A percentile compares a stretch with the other conserved stretches of the same genome.
Conservation (phyloP, 2,888 invertebrate genomes). For the Plagodis pulveraria region DNA sequence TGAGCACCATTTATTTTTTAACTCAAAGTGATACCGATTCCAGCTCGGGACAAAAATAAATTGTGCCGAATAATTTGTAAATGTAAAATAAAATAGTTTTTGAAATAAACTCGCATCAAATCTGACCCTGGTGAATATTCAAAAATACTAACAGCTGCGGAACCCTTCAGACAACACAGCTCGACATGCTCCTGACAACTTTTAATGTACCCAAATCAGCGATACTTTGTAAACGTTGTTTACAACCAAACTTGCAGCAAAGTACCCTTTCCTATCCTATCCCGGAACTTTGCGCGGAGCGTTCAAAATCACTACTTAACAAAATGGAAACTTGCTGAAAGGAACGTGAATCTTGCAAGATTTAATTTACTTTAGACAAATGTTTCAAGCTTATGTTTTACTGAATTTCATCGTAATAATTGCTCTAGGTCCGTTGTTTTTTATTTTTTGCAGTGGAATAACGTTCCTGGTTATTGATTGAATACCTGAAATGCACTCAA, state of each 20-base stretch:
- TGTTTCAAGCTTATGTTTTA: not conserved
- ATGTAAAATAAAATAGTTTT: not conserved
- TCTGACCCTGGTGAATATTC: too few species aligned
- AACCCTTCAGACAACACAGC: too few species aligned
- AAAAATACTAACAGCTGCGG: too few species aligned
- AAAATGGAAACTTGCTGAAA: conserved; percentile 10
- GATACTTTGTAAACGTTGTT: not conserved
- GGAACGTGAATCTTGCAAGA: conserved; percentile 1
- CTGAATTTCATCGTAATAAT: not conserved
- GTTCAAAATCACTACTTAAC: conserved; percentile 16
- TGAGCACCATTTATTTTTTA: too few species aligned
- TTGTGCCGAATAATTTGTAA: too few species aligned
- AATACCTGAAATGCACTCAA: too few species aligned
- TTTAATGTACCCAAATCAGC: not conserved
- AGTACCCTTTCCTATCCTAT: conserved; percentile 6
- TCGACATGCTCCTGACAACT: not conserved
- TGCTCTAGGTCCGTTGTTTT: not conserved
- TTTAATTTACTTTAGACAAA: conserved; percentile 8
- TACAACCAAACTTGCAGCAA: conserved; percentile 7
- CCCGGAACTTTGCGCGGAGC: conserved; percentile 8
- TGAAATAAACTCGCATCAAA: too few species aligned
- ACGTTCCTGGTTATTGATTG: too few species aligned
- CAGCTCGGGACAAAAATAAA: too few species aligned
- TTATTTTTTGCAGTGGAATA: too few species aligned
- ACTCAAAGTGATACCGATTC: too few species aligned